Percentiles rank a stretch among this genome's conserved stretches.
Conservation (phyloP, 2,888 invertebrate genomes). For the Listrodromus nycthemerus region DNA sequence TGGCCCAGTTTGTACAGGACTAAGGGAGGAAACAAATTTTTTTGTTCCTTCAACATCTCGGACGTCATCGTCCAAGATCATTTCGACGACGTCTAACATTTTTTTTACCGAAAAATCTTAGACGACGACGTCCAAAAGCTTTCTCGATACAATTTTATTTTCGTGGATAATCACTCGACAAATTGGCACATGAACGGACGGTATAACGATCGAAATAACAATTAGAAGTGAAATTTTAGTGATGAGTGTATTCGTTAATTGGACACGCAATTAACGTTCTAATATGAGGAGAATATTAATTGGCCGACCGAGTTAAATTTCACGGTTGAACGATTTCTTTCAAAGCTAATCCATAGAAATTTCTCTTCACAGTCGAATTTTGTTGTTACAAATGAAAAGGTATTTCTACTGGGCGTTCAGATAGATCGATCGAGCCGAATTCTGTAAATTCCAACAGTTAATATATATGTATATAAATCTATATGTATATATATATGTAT, state of each 20-base stretch:
- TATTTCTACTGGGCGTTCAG: neutral
- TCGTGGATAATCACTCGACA: neutral
- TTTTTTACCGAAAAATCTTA: too few relatives aligned
- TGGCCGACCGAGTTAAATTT: neutral
- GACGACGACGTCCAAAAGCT: too few relatives aligned
- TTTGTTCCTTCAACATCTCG: neutral
- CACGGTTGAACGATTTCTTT: neutral
- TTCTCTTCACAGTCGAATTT: neutral
- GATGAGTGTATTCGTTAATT: slow-evolving; percentile 25
- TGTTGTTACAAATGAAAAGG: neutral
- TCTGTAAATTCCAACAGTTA: neutral
- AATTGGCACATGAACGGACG: neutral
- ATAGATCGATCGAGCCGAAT: slow-evolving; percentile 25
- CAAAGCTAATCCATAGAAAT: neutral
- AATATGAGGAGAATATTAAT: neutral
- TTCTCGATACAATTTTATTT: too few relatives aligned
- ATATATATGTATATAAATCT: neutral
- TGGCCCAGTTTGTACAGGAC: slow-evolving; percentile 54
- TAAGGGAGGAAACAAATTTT: neutral
- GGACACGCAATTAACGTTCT: slow-evolving; percentile 20
- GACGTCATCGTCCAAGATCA: too few relatives aligned
- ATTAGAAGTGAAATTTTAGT: slow-evolving; percentile 16
- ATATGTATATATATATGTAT: neutral
- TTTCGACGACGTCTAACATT: too few relatives aligned
- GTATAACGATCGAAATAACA: slow-evolving; percentile 12